Percentiles rank a stretch among this genome's conserved stretches.
These are phyloP conservation scores for Ataeniobius toweri DNA, from an alignment of 2,797 vertebrate genomes.

Conservation along the genomic window DNA sequence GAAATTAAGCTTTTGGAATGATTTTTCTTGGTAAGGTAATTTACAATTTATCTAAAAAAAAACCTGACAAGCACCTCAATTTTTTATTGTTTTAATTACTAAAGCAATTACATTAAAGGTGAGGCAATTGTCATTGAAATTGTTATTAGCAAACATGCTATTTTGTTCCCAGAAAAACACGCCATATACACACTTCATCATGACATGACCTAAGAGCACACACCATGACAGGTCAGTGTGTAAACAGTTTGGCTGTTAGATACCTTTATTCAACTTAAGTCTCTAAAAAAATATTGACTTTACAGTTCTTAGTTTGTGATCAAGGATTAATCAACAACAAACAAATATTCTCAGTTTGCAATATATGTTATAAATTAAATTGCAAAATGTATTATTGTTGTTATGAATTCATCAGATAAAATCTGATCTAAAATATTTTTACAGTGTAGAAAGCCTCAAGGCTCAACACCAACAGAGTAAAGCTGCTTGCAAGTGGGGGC, in stretches of 20 bases:
- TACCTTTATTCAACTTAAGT: neutral
- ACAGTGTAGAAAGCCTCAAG: constrained; percentile 15
- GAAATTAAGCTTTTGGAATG: neutral
- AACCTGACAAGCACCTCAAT: neutral
- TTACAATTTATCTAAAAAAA: neutral
- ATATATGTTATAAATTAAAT: neutral
- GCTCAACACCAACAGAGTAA: constrained; percentile 41
- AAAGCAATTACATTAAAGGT: neutral
- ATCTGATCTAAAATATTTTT: neutral
- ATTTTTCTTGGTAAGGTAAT: neutral
- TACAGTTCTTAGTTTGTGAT: neutral
- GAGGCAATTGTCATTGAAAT: neutral
- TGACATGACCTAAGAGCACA: neutral
- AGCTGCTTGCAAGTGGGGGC: constrained; percentile 60
- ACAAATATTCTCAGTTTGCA: neutral
- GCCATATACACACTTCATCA: neutral
- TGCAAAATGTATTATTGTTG: neutral
- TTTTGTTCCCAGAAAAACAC: neutral
- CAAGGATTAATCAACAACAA: neutral
- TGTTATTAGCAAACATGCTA: neutral
- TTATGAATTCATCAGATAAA: neutral
- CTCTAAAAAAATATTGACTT: neutral
- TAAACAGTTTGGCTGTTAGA: neutral
- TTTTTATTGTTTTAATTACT: neutral
- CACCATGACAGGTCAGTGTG: neutral